phyloP scores from a whole-genome alignment of 2,888 invertebrate genomes.

The Homarus gammarus region DNA sequence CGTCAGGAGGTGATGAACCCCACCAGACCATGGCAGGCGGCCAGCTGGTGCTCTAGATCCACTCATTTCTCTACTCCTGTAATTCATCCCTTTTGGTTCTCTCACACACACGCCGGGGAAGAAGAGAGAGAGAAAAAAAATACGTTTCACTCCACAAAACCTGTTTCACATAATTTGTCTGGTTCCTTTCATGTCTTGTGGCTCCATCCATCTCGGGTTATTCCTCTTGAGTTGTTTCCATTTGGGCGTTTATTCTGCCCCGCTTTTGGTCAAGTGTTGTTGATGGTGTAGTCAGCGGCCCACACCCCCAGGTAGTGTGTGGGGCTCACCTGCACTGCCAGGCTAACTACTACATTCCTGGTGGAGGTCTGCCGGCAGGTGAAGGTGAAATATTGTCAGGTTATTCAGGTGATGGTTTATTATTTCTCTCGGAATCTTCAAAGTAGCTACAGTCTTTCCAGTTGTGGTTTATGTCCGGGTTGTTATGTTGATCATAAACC shows the following conservation, averaged over 20 bases:
- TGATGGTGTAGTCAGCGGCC: background rate
- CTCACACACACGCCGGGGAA: background rate
- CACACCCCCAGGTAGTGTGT: background rate
- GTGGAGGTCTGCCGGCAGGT: background rate
- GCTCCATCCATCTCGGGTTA: background rate
- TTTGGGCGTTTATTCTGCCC: background rate
- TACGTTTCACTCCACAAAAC: conserved; percentile 22
- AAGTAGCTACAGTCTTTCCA: too few relatives aligned
- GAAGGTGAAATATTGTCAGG: background rate
- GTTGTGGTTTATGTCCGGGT: too few relatives aligned
- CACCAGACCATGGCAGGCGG: too few relatives aligned
- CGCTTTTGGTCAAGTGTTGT: background rate
- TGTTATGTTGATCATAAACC: background rate
- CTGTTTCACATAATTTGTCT: conserved; percentile 26
- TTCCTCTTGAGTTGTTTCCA: background rate
- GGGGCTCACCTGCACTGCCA: background rate
- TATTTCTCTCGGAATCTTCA: background rate
- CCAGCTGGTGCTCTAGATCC: background rate
- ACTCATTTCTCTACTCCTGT: background rate
- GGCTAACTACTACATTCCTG: background rate
- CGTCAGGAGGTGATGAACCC: too few relatives aligned
- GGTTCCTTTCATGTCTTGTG: background rate
- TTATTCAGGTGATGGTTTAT: background rate
- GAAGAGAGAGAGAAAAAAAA: background rate
- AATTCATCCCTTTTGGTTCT: background rate